These are phyloP conservation scores for Ctena decussata DNA, from an alignment of 2,888 invertebrate species.

Conservation along the genomic window DNA sequence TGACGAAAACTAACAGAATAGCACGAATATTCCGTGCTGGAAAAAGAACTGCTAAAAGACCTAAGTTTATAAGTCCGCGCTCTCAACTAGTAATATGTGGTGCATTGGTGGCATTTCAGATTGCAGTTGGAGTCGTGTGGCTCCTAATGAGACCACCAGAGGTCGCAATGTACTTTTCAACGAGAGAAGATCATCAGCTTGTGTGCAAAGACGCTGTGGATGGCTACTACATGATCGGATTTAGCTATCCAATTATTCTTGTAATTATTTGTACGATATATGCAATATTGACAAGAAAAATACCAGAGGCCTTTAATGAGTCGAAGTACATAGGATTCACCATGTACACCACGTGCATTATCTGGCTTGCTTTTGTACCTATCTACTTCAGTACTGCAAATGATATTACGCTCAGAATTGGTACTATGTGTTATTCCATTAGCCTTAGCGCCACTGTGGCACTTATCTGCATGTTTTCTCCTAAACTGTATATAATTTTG, in stretches of 20 bases:
- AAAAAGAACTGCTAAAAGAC: slow-evolving; percentile 86
- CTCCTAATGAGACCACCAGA: slow-evolving; percentile 96
- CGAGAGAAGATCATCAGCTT: slow-evolving; percentile 96
- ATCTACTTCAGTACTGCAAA: slow-evolving; percentile 89
- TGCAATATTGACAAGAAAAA: slow-evolving; percentile 87
- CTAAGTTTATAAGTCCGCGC: slow-evolving; percentile 87
- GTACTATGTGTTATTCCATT: slow-evolving; percentile 98
- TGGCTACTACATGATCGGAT: slow-evolving; percentile 87
- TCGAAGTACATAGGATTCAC: slow-evolving; percentile 89
- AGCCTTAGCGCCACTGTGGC: slow-evolving; percentile 97
- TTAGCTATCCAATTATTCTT: slow-evolving; percentile 96
- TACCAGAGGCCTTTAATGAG: slow-evolving; percentile 88
- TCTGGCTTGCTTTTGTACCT: slow-evolving; percentile 87
- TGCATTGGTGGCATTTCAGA: slow-evolving; percentile 85
- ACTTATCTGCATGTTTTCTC: slow-evolving; percentile 96
- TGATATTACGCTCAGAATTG: slow-evolving; percentile 93
- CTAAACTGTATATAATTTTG: slow-evolving; percentile 96
- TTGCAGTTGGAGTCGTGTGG: slow-evolving; percentile 95
- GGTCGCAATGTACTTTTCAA: slow-evolving; percentile 96
- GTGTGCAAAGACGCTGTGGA: slow-evolving; percentile 92
- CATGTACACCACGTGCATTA: slow-evolving; percentile 96
- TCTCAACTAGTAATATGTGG: slow-evolving; percentile 87
- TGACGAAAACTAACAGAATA: slow-evolving; percentile 87
- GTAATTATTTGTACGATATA: slow-evolving; percentile 91
- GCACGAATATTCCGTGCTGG: slow-evolving; percentile 87